Conservation (phyloP, 1,140 invertebrate species). For the Trialeurodes vaporariorum region DNA sequence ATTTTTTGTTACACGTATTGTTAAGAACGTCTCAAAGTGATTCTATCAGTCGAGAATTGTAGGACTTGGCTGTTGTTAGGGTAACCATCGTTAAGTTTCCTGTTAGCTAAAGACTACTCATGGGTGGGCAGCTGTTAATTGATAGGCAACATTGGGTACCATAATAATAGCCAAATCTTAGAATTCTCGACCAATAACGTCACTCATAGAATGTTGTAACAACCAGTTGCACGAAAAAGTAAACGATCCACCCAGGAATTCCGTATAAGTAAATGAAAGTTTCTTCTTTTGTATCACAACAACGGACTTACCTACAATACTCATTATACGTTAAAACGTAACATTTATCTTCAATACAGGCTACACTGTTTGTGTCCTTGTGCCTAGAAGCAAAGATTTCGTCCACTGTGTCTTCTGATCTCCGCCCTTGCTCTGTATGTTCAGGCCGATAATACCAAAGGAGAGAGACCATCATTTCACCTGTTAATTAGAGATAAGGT, state of each 20-base stretch:
- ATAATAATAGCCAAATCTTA: too few species aligned
- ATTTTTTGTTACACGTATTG: too few species aligned
- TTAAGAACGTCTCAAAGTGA: too few species aligned
- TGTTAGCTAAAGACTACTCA: too few species aligned
- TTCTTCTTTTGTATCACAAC: background rate
- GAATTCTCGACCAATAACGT: too few species aligned
- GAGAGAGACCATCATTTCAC: conserved; percentile 93
- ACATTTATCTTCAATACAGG: conserved; percentile 96
- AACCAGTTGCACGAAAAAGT: background rate
- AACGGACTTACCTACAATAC: conserved; percentile 72
- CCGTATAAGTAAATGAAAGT: background rate
- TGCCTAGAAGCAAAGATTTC: conserved; percentile 94
- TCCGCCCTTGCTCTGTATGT: conserved; percentile 80
- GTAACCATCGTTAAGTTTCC: too few species aligned
- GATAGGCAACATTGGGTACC: background rate
- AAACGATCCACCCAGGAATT: background rate
- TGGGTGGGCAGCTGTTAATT: background rate
- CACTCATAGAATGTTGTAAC: too few species aligned
- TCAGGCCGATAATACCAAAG: conserved; percentile 97
- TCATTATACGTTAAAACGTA: conserved; percentile 94
- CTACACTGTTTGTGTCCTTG: conserved; percentile 86
- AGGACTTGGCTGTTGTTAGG: too few species aligned
- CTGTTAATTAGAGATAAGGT: conserved; percentile 38
- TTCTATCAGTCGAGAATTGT: too few species aligned
- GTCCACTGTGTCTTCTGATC: conserved; percentile 62